A percentile compares a stretch with the other conserved stretches of the same genome.
phyloP scores from a whole-genome alignment of 2,888 invertebrate species.

The Tuta absoluta region DNA sequence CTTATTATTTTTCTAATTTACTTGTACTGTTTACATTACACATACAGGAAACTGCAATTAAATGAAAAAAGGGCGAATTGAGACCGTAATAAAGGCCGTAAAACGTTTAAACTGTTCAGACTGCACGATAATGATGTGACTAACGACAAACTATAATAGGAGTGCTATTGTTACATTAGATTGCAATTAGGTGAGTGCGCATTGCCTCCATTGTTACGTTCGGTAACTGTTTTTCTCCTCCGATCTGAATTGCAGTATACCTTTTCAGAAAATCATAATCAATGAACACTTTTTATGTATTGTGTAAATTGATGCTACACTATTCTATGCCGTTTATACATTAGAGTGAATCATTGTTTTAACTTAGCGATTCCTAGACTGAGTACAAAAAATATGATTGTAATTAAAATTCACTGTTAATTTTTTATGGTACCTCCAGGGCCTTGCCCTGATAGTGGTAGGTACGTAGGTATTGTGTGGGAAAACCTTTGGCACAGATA shows the following conservation, averaged over 20 bases:
- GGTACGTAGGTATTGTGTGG: slow-evolving; percentile 36
- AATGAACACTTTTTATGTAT: slow-evolving; percentile 24
- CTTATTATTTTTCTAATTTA: neutral
- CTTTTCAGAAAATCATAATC: slow-evolving; percentile 27
- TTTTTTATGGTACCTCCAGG: slow-evolving; percentile 25
- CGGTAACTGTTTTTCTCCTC: slow-evolving; percentile 19
- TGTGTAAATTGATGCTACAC: slow-evolving; percentile 25
- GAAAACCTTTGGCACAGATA: slow-evolving; percentile 36
- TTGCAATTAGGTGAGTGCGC: slow-evolving; percentile 21
- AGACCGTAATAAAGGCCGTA: neutral
- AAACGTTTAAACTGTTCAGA: slow-evolving; percentile 8
- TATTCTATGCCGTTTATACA: slow-evolving; percentile 28
- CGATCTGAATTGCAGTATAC: slow-evolving; percentile 23
- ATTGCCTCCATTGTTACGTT: slow-evolving; percentile 15
- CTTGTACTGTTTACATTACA: neutral
- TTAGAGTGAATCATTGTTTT: slow-evolving; percentile 30
- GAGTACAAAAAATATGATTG: slow-evolving; percentile 29
- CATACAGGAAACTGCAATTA: neutral
- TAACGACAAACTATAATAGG: slow-evolving; percentile 18
- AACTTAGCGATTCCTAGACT: slow-evolving; percentile 25
- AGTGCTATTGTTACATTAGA: slow-evolving; percentile 21
- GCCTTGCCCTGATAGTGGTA: slow-evolving; percentile 40
- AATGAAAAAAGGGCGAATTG: neutral
- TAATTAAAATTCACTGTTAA: slow-evolving; percentile 32
- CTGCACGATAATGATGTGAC: slow-evolving; percentile 15